These are phyloP conservation scores for human DNA, from an alignment of 2,113 vertebrate genomes.

Conservation along the genomic window DNA sequence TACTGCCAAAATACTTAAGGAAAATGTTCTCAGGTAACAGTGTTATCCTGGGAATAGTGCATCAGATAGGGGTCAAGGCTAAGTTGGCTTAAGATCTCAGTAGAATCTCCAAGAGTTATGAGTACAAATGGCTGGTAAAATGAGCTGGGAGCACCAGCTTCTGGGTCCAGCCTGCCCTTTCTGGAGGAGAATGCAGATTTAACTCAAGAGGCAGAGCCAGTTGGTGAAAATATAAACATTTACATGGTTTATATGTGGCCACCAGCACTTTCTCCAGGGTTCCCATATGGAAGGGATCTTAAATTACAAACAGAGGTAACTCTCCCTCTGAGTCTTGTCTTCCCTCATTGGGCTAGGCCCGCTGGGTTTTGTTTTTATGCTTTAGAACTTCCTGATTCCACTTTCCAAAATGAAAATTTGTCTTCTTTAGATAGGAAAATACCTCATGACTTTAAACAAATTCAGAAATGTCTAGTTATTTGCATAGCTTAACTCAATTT, in stretches of 20 bases:
- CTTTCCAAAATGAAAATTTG: not conserved
- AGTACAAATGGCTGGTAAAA: not conserved
- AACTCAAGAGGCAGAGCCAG: not conserved
- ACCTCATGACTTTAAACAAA: not conserved
- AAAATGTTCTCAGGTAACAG: not conserved
- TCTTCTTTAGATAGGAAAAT: not conserved
- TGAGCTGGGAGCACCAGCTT: not conserved
- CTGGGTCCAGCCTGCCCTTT: not conserved
- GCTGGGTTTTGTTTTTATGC: too few relatives aligned
- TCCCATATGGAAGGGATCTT: not conserved
- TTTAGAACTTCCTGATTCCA: not conserved
- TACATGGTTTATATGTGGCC: too few relatives aligned
- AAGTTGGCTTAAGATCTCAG: not conserved
- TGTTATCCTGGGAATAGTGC: not conserved
- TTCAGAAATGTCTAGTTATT: not conserved
- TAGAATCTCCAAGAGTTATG: not conserved
- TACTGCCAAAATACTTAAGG: not conserved
- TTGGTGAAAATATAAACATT: not conserved
- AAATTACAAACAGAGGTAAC: too few relatives aligned
- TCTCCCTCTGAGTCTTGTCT: not conserved
- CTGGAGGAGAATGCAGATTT: not conserved
- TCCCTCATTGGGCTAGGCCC: too few relatives aligned
- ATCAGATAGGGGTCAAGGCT: not conserved
- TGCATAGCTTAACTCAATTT: not conserved
- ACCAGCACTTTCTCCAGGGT: not conserved